Evolutionary conservation across 2,113 vertebrate species (phyloP), one percentile per base, ranked within the genome.

Genomic region (Dendrocopos noguchii): DNA sequence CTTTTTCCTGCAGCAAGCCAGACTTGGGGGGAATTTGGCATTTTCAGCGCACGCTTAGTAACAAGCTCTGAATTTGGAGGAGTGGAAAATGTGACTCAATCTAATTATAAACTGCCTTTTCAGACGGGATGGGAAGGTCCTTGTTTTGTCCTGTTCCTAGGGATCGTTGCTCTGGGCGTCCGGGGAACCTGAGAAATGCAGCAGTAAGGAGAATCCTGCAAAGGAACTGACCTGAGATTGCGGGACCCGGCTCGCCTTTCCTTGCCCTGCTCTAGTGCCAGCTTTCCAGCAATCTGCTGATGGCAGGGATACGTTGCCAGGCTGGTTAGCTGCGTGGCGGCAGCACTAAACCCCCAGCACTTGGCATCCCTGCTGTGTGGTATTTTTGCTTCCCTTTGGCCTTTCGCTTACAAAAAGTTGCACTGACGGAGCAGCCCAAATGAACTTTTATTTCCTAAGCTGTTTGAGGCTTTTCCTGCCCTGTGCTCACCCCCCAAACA

Each of bases 21-120:
- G 1, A 75, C 61, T 90, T 90, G 14, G 5, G 10, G 80, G 53
- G 87, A 88, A 89, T 84, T 95, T 90, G 76, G 73, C 70, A 74
- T 94, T 94, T 96, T 95, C 90, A 80, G 44, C 53, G 27, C 7
- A 2, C 1, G 4, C 93, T 91, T 77, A 93, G 85, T 87, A 93
- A 88, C 70, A 34, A 87, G 80, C 87, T 94, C 88, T 90, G 95
- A 76, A 81, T 91, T 91, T 88, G 92, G 82, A 97, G 70, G 61
- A 92, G 80, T 91, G 94, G 96, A 95, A 97, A 95, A 95, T 94
- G 76, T 94, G 92, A 95, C 81, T 96, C 89, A 18, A 29, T 95
- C 91, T 94, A 94, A 95, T 95, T 96, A 95, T 90, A 97, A 95
- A 88, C 61, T 28, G 34, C 76, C 81, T 90, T 93, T 87, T 93